Evolutionary conservation across 1,140 invertebrate genomes (phyloP), one percentile per base, ranked within the genome.

Genomic region (Drosophila repleta): DNA sequence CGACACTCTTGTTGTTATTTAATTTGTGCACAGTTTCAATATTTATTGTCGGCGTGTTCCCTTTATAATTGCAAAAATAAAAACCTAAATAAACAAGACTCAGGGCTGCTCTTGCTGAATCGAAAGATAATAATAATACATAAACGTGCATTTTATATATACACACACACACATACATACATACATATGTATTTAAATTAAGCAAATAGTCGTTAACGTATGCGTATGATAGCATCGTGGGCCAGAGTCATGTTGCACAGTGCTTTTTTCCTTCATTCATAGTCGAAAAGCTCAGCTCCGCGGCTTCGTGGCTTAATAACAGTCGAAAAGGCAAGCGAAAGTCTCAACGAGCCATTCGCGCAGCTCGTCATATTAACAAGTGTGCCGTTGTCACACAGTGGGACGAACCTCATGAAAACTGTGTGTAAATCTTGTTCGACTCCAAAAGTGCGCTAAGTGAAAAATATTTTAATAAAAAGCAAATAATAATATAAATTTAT

Each of bases 21-120:
- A 79, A 79, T 79, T 82, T 88, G 65, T 71, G 71, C 78, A 73
- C 78, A 75, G 74, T 87, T 88, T 83, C 65, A 87, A 88, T 87
- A 83, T 88, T 88, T 88, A 74, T 79, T 76, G 69, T 76, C 74
- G 76, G 41, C 61, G 53, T 53, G 61, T 55, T 73, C 49, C 43
- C 67, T 66, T 76, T 83, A 68, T 76, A 88, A 88, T 76, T 88
- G 69, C 75, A 65, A 70, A 88, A 72, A 69, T 26, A 48, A 48
- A 10, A 63, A 52, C 52, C 48, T 58, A 49, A 68, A 45, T 37
- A 76, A 78, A 79, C 63, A 81, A 79, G 45, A 64, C 32, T 68
- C 58, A 41, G 41, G 61, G 55, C 52, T 65, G 76, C 68, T 72
- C 32, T 66, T 68, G 26, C 52, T 35, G 56, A 67, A 61, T 58